Percentiles rank a stretch among this genome's conserved stretches.
Evolutionary conservation across 2,797 vertebrate genomes (phyloP).

Genomic region (Clarias fuscus): DNA sequence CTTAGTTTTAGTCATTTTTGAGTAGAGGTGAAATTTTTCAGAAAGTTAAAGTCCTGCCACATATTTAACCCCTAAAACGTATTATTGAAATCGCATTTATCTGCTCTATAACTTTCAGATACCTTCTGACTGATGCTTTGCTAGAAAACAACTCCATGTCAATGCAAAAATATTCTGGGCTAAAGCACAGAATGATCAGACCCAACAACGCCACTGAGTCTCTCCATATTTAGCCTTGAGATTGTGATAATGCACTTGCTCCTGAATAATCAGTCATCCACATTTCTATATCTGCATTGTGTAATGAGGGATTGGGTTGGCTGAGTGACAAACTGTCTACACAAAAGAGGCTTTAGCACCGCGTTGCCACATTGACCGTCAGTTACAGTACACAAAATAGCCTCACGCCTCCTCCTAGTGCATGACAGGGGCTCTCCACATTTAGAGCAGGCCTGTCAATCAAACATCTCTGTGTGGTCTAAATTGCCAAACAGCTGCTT

Average conservation of each 20-base stretch:
- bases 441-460: slow-evolving; percentile 37
- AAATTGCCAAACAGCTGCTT: slow-evolving; percentile 32
- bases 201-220: not conserved
- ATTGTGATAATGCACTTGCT: not conserved
- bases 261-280: not conserved
- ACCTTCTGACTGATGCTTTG: too few species aligned
- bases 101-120: too few species aligned
- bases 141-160: too few species aligned
- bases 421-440: slow-evolving; percentile 17
- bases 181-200: not conserved
- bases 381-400: slow-evolving; percentile 6
- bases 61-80: too few species aligned
- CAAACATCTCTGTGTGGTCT: not conserved
- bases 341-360: slow-evolving; percentile 26
- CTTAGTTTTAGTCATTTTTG: too few species aligned
- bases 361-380: slow-evolving; percentile 25
- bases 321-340: slow-evolving; percentile 6
- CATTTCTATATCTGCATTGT: not conserved
- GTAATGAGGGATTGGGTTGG: not conserved
- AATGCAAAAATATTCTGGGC: too few species aligned
- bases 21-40: too few species aligned
- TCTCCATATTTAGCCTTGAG: not conserved
- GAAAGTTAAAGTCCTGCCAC: too few species aligned
- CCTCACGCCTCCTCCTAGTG: slow-evolving; percentile 8
- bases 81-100: too few species aligned